Conservation (phyloP, 2,888 invertebrate genomes). For the Rhagonycha lutea region DNA sequence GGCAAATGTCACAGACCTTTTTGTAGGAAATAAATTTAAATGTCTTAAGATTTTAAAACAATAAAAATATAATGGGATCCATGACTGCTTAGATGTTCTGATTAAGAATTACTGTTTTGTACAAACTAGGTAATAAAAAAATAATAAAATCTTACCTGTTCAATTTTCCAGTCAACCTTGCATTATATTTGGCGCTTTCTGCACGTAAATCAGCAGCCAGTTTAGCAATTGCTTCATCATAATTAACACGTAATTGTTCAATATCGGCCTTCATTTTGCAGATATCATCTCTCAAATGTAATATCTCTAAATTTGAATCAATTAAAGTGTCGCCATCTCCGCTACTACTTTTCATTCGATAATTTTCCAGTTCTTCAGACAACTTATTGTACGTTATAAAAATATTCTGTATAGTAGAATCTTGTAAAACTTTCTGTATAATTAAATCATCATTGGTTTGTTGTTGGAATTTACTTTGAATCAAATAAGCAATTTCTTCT, state of each 20-base stretch:
- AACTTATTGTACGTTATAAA: constrained; percentile 36
- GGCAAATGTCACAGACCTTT: too few species aligned
- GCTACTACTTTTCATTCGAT: background rate
- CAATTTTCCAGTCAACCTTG: constrained; percentile 35
- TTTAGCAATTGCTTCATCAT: constrained; percentile 30
- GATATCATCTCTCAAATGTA: constrained; percentile 52
- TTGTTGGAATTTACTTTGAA: constrained; percentile 44
- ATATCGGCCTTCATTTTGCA: constrained; percentile 61
- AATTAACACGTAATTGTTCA: constrained; percentile 51
- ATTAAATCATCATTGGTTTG: constrained; percentile 44
- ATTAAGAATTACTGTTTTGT: background rate
- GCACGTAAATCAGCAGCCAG: constrained; percentile 38
- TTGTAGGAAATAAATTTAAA: too few species aligned
- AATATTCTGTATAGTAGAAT: constrained; percentile 33
- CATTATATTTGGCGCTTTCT: constrained; percentile 34
- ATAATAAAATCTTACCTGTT: constrained; percentile 28
- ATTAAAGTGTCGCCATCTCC: constrained; percentile 18
- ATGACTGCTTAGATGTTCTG: background rate
- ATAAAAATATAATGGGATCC: background rate
- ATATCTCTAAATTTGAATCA: constrained; percentile 37
- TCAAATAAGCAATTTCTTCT: constrained; percentile 47
- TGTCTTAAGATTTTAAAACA: too few species aligned
- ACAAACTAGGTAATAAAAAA: background rate
- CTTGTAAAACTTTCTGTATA: constrained; percentile 21
- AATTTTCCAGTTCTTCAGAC: constrained; percentile 6